Evolutionary conservation across 2,888 invertebrate genomes (phyloP), one percentile per base, ranked within the genome.

Genomic region (Xanthia togata): DNA sequence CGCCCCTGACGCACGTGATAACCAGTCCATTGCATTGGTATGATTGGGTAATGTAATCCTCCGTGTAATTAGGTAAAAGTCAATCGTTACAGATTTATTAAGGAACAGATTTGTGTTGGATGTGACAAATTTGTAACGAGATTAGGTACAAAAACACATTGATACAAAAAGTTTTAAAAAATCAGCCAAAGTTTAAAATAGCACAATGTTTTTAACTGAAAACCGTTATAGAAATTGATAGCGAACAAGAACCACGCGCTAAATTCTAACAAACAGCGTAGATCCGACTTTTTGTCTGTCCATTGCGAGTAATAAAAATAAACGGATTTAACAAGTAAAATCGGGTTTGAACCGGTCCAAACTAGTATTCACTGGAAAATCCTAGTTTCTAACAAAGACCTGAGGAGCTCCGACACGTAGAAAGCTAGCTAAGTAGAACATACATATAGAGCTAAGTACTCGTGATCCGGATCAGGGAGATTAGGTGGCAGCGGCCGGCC

Each of bases 401-500:
- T 87, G 86, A 90, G 90, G 71, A 87, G 87, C 74, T 73, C 76
- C 74, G 74, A 86, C 88, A 87, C 79, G 74, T 79, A 83, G 83
- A 83, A 84, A 81, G 74, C 82, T 85, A 83, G 84, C 86, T 88
- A 91, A 90, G 90, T 87, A 89, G 92, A 91, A 93, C 90, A 90
- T 90, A 91, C 77, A 82, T 87, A 81, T 87, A 86, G 80, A 84
- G 89, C 93, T 92, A 92, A 93, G 93, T 91, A 92, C 90, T 90
- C 89, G 90, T 93, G 92, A 96, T 94, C 96, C 95, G 96, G 96
- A 95, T 95, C 92, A 95, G 90, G 90, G 84, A 92, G 96, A 96
- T 96, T 95, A 96, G 95, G 93, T 90, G 92, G 91, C 92, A 91
- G 94, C 92, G 94, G 94, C 95, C 94, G 95, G 94, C 95, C 96